phyloP scores from a whole-genome alignment of 2,113 vertebrate species.

The Aegotheles bennettii region DNA sequence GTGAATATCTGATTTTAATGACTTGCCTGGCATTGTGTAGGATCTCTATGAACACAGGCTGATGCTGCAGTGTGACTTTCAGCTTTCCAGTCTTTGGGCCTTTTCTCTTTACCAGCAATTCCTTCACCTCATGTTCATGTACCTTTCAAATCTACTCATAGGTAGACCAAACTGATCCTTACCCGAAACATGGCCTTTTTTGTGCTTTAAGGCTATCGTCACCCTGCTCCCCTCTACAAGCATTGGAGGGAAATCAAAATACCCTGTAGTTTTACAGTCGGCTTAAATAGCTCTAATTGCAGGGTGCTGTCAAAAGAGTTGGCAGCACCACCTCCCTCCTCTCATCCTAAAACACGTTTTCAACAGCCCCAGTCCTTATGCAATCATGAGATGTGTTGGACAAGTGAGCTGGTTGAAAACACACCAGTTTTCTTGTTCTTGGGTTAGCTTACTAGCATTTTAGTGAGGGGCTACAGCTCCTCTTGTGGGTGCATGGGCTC shows the following conservation, averaged over 20 bases:
- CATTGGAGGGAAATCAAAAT: background rate
- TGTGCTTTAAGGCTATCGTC: background rate
- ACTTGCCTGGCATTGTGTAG: background rate
- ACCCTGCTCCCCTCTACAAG: background rate
- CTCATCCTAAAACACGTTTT: background rate
- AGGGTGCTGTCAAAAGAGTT: background rate
- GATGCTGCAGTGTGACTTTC: background rate
- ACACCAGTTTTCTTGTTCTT: background rate
- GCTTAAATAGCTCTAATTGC: background rate
- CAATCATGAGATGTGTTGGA: background rate
- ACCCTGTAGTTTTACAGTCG: background rate
- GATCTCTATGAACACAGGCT: background rate
- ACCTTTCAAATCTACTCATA: background rate
- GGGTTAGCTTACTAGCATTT: background rate
- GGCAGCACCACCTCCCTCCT: background rate
- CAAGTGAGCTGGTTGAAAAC: background rate
- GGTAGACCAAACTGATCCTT: background rate
- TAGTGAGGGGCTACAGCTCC: background rate
- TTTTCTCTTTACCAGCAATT: background rate
- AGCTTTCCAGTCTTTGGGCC: background rate
- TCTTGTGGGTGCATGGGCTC: accelerated
- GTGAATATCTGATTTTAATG: background rate
- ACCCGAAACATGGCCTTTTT: background rate
- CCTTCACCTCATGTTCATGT: background rate
- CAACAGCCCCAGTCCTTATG: background rate